Percentiles rank a stretch among this genome's conserved stretches.
Evolutionary conservation across 2,113 vertebrate genomes (phyloP).

Genomic region (Regulus satrapa): DNA sequence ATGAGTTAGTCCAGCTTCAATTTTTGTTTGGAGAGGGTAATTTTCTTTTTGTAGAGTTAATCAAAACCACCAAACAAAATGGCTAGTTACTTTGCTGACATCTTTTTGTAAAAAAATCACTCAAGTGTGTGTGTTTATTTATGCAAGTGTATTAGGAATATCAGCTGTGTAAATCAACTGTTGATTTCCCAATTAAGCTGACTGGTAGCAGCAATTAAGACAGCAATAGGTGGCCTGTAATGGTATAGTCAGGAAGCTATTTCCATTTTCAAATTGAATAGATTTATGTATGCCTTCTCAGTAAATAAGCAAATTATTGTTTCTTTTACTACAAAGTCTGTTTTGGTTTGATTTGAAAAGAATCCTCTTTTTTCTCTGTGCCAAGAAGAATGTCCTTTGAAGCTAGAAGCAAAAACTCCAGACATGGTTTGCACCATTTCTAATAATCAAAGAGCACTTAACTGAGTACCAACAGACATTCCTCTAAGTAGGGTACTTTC

Average conservation of each 20-base stretch:
- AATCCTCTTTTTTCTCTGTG: neutral
- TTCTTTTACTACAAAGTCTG: neutral
- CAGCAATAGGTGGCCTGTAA: neutral
- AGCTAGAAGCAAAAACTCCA: neutral
- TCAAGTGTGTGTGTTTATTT: neutral
- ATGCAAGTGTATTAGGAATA: neutral
- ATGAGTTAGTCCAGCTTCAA: neutral
- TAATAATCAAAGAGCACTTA: neutral
- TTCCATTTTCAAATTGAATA: neutral
- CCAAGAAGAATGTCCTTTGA: neutral
- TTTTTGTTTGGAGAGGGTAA: neutral
- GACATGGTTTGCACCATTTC: neutral
- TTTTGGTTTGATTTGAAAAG: neutral
- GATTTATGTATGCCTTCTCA: neutral
- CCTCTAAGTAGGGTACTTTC: neutral
- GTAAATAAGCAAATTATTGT: neutral
- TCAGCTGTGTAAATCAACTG: neutral
- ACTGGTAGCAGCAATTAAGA: neutral
- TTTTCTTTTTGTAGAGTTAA: neutral
- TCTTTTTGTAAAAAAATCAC: neutral
- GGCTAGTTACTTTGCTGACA: neutral
- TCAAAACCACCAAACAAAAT: neutral
- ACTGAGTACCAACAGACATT: neutral
- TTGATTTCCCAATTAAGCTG: neutral
- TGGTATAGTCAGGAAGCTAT: neutral